phyloP scores from a whole-genome alignment of 2,797 vertebrate species.

The Pseudopleuronectes americanus region DNA sequence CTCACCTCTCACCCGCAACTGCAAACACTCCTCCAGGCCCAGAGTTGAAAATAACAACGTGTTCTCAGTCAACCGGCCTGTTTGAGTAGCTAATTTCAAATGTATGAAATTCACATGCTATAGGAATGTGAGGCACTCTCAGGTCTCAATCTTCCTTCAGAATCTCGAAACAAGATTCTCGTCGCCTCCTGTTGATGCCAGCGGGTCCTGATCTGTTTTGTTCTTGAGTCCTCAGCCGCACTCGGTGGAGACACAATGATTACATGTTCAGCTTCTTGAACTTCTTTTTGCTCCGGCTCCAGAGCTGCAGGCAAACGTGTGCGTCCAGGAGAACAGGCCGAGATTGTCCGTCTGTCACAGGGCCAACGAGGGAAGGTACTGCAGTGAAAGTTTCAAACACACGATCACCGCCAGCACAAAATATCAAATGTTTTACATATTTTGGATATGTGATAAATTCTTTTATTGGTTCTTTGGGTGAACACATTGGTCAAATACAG shows the following conservation, averaged over 20 bases:
- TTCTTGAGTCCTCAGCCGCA: background rate
- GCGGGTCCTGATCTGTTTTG: no score
- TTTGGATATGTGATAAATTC: background rate
- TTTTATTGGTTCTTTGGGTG: no score
- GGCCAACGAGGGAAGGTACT: background rate
- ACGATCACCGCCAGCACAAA: background rate
- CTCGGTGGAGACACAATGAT: background rate
- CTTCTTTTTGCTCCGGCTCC: background rate
- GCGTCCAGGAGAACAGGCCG: background rate
- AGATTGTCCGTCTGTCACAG: background rate
- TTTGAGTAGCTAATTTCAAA: conserved; percentile 18
- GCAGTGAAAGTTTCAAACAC: background rate
- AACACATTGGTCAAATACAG: background rate
- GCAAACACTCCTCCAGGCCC: conserved; percentile 21
- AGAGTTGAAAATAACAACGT: conserved; percentile 27
- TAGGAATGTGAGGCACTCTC: conserved; percentile 3
- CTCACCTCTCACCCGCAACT: background rate
- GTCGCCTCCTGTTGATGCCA: background rate
- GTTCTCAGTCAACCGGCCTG: background rate
- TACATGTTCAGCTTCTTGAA: background rate
- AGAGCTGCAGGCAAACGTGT: background rate
- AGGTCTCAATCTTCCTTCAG: background rate
- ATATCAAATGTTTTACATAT: background rate
- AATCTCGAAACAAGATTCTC: background rate
- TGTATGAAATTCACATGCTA: conserved; percentile 14